Evolutionary conservation across 2,113 vertebrate genomes (phyloP), one percentile per base, ranked within the genome.

Genomic region (Gymnorhina tibicen): DNA sequence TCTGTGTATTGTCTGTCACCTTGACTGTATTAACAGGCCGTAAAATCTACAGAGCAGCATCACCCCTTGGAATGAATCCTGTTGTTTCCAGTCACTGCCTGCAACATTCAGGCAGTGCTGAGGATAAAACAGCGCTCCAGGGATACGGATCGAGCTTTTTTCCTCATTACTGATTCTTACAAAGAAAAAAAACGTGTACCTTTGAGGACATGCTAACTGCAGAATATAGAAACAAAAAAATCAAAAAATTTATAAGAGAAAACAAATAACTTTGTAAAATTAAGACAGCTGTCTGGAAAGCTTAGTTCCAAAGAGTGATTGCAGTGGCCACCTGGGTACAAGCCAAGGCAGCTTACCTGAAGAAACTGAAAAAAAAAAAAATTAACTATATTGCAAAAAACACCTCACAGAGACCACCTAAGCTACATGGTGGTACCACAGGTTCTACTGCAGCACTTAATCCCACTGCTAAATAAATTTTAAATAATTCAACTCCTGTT

Each of bases 381-480:
- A 47, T 1, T 46, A 46, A 21, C 46, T 47, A 17, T 59, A 28
- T 7, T 19, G 67, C 55, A 81, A 79, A 44, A 44, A 73, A 66
- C 9, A 28, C 63, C 52, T 27, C 49, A 13, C 1, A 11, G 63
- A 83, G 39, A 85, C 55, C 74, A 93, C 35, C 91, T 78, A 72
- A 41, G 37, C 46, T 50, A 50, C 55, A 11, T 1, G 33, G 75
- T 12, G n/a, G 20, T 37, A 19, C 42, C 1, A 1, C 73, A 74
- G 16, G 37, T 42, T 66, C 72, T 28, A 4, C 44, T 12, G 46
- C 10, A 30, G 68, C 47, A 30, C 56, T 90, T 75, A 59, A n/a
- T n/a, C 80, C 59, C 81, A n/a, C 74, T 46, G 56, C 78, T 80
- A 72, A 81, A 79, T 41, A 76, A 76, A 94, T 75, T 55, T 35